Conservation (phyloP, 2,888 invertebrate species). For the Andricus curvator region DNA sequence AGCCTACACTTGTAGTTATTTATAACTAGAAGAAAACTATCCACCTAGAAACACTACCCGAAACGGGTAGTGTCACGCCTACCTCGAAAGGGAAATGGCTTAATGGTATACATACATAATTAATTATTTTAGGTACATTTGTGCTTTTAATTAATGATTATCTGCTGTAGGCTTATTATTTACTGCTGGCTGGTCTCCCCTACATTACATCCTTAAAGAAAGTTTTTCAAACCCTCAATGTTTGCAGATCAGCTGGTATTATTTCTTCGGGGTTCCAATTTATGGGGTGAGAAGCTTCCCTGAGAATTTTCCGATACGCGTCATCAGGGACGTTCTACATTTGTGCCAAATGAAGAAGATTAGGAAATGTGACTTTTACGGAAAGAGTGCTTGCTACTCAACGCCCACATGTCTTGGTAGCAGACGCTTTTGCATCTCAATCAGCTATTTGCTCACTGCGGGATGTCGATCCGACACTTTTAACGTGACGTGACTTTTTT, state of each 20-base stretch:
- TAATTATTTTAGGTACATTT: too few relatives aligned
- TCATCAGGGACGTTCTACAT: neutral
- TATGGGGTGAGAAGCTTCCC: neutral
- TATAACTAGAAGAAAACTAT: too few relatives aligned
- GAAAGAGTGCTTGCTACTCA: neutral
- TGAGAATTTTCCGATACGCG: neutral
- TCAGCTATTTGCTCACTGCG: constrained; percentile 25
- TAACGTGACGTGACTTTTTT: neutral
- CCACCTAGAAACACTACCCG: too few relatives aligned
- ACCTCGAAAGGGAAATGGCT: too few relatives aligned
- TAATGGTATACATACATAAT: too few relatives aligned
- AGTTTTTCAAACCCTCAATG: neutral
- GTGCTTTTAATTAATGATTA: too few relatives aligned
- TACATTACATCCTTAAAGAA: neutral
- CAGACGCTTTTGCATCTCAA: neutral
- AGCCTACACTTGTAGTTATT: too few relatives aligned
- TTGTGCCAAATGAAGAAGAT: neutral
- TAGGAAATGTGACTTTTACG: neutral
- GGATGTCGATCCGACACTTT: constrained; percentile 18
- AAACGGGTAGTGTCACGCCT: too few relatives aligned
- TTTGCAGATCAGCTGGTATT: neutral
- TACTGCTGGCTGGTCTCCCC: too few relatives aligned
- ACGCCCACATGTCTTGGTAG: neutral
- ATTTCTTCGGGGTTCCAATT: neutral
- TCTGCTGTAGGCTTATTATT: too few relatives aligned